A percentile compares a stretch with the other conserved stretches of the same genome.
phyloP scores from a whole-genome alignment of 2,888 invertebrate species.

The Apamea anceps region DNA sequence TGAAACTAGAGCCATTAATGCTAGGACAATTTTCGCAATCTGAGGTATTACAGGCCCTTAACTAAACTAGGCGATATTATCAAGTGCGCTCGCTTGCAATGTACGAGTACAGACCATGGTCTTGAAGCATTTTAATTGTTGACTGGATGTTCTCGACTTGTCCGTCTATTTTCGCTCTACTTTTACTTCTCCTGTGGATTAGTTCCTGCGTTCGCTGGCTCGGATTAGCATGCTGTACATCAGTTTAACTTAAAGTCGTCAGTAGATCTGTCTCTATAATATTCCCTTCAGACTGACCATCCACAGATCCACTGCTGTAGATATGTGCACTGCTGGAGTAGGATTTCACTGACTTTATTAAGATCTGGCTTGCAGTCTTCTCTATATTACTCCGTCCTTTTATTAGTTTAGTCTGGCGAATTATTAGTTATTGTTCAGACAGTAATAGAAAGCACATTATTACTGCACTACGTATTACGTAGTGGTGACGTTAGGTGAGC shows the following conservation, averaged over 20 bases:
- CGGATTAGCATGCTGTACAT: not conserved
- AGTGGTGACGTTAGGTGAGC: constrained; percentile 40
- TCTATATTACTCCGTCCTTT: not conserved
- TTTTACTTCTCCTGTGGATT: not conserved
- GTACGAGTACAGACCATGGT: not conserved
- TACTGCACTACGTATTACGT: constrained; percentile 30
- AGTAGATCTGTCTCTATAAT: not conserved
- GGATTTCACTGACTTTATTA: not conserved
- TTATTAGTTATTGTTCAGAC: constrained; percentile 25
- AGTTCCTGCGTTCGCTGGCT: not conserved
- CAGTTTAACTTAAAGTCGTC: not conserved
- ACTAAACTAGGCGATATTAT: constrained; percentile 6
- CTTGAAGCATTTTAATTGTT: constrained; percentile 11
- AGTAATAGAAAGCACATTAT: constrained; percentile 17
- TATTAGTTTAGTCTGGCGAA: not conserved
- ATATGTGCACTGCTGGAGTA: not conserved
- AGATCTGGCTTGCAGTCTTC: not conserved
- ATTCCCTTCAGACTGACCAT: constrained; percentile 1
- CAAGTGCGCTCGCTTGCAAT: not conserved
- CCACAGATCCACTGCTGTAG: not conserved
- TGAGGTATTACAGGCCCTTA: too few relatives aligned
- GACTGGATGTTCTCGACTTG: not conserved
- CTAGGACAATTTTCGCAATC: too few relatives aligned
- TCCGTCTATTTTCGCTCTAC: not conserved
- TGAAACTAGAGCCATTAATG: too few relatives aligned